Conservation (phyloP, 2,797 vertebrate genomes). For the Sciurus vulgaris region DNA sequence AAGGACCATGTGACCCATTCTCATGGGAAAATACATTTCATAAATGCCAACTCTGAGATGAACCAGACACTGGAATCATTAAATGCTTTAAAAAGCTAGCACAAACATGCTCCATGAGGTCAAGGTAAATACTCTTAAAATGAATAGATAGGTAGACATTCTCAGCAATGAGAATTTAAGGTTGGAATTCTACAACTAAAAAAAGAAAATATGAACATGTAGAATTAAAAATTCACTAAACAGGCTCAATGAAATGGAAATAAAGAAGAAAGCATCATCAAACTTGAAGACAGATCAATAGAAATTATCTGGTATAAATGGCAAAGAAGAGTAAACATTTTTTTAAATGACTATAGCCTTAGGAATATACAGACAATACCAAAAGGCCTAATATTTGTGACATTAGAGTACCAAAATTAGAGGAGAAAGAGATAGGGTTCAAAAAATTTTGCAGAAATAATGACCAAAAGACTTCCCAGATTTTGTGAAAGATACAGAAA, state of each 20-base stretch:
- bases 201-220: background rate
- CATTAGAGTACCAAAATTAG: background rate
- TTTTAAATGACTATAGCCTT: background rate
- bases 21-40: too few species aligned
- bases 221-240: slow-evolving; percentile 13
- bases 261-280: background rate
- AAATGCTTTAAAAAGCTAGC: background rate
- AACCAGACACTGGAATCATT: background rate
- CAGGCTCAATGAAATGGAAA: background rate
- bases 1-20: too few species aligned
- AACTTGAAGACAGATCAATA: background rate
- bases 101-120: background rate
- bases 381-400: background rate
- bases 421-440: background rate
- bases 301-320: background rate
- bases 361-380: background rate
- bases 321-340: background rate
- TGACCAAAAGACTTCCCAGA: background rate
- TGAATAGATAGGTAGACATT: background rate
- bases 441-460: slow-evolving; percentile 23
- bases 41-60: too few species aligned
- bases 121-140: slow-evolving; percentile 11
- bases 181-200: background rate
- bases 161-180: background rate
- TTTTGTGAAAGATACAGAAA: slow-evolving; percentile 22